Evolutionary conservation across 1,140 invertebrate species (phyloP).

Genomic region (Drosophila leontia): DNA sequence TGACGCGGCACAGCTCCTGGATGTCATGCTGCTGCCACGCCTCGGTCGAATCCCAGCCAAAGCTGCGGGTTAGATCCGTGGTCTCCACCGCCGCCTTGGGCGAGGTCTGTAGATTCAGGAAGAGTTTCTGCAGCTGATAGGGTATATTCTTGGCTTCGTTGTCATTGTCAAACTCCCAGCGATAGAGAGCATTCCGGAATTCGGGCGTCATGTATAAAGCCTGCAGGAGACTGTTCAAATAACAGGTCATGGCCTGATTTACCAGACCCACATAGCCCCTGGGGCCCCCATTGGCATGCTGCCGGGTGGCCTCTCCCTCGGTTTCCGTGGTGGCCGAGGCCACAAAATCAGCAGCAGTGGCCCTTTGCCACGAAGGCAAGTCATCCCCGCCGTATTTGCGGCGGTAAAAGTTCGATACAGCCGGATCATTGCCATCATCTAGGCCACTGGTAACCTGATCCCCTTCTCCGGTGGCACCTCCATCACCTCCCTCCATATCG

Average conservation of each 20-base stretch:
- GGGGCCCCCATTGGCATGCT: constrained; percentile 34
- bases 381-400: constrained; percentile 63
- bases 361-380: constrained; percentile 46
- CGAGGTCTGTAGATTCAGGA: constrained; percentile 94
- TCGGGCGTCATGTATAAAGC: constrained; percentile 98
- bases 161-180: constrained; percentile 92
- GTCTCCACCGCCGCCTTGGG: constrained; percentile 92
- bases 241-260: constrained; percentile 98
- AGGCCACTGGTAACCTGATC: constrained; percentile 9
- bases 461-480: not conserved
- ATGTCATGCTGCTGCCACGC: constrained; percentile 98
- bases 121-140: constrained; percentile 95
- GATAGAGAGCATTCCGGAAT: constrained; percentile 95
- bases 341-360: constrained; percentile 45
- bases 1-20: constrained; percentile 95
- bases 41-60: constrained; percentile 96
- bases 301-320: constrained; percentile 17
- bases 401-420: constrained; percentile 48
- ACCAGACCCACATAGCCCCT: constrained; percentile 93
- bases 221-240: constrained; percentile 95
- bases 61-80: constrained; percentile 94
- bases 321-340: constrained; percentile 50
- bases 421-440: constrained; percentile 25
- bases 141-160: constrained; percentile 92
- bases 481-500: constrained; percentile 49